Evolutionary conservation across 2,113 vertebrate genomes (phyloP).

Genomic region (Quiscalus mexicanus): DNA sequence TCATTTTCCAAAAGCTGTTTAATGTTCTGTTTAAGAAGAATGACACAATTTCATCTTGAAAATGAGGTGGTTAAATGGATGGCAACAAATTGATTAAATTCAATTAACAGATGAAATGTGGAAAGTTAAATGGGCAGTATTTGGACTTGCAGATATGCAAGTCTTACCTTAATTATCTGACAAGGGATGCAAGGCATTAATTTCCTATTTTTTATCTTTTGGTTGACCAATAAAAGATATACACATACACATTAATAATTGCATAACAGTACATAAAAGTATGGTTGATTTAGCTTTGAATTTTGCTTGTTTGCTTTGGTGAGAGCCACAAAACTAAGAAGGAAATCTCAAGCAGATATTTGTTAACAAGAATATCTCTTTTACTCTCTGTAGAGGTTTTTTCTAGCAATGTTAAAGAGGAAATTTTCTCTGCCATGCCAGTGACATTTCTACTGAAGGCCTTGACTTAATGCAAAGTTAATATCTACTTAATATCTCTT

Average conservation of each 20-base stretch:
- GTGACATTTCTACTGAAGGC: neutral
- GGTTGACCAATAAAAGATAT: neutral
- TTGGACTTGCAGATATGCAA: neutral
- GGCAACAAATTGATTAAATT: neutral
- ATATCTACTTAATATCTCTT: neutral
- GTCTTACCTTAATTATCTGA: neutral
- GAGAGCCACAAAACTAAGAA: neutral
- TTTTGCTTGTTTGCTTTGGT: neutral
- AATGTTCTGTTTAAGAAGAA: neutral
- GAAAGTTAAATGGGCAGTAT: neutral
- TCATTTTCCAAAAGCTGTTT: neutral
- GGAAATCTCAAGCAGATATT: neutral
- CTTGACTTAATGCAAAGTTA: neutral
- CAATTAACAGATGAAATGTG: neutral
- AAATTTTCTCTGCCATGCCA: neutral
- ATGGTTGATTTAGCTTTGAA: neutral
- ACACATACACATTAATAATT: neutral
- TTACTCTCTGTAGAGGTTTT: neutral
- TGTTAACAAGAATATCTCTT: neutral
- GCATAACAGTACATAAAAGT: fast-evolving
- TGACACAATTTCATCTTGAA: neutral
- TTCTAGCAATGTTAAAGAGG: neutral
- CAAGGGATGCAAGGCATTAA: neutral
- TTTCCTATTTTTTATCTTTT: neutral
- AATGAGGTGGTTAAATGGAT: neutral